Evolutionary conservation across 2,888 invertebrate genomes (phyloP).

Genomic region (Cylloceria caligata): DNA sequence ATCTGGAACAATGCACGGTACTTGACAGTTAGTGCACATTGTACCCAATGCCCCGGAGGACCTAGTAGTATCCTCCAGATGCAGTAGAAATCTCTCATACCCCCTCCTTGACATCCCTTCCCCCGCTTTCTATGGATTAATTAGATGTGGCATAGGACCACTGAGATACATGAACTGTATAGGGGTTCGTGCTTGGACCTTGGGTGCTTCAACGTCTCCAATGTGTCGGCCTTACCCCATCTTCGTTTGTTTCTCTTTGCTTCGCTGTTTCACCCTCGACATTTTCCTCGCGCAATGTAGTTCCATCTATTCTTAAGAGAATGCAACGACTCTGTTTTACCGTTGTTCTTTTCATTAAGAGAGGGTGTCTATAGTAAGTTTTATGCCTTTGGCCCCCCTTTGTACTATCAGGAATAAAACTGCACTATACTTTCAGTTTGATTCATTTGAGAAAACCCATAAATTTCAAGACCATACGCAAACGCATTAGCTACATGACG

Average conservation of each 20-base stretch:
- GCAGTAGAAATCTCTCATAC: constrained; percentile 65
- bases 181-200: constrained; percentile 32
- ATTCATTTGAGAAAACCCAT: background rate
- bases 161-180: constrained; percentile 29
- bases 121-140: constrained; percentile 71
- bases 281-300: background rate
- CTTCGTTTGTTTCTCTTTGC: constrained; percentile 5
- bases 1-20: constrained; percentile 76
- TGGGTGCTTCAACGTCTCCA: constrained; percentile 22
- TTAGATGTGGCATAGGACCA: constrained; percentile 74
- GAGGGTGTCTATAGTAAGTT: background rate
- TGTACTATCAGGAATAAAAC: background rate
- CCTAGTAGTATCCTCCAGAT: constrained; percentile 69
- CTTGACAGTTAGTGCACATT: constrained; percentile 77
- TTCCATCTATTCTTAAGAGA: background rate
- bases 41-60: constrained; percentile 71
- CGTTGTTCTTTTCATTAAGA: background rate
- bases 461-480: background rate
- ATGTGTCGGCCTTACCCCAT: background rate
- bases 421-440: background rate
- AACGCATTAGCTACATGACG: background rate
- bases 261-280: constrained; percentile 3
- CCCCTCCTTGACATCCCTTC: constrained; percentile 5
- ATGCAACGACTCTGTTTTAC: constrained; percentile 3
- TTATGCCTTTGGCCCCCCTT: constrained; percentile 2